Evolutionary conservation across 1,140 invertebrate species (phyloP), one percentile per base, ranked within the genome.

Genomic region (Holotrichia oblita): DNA sequence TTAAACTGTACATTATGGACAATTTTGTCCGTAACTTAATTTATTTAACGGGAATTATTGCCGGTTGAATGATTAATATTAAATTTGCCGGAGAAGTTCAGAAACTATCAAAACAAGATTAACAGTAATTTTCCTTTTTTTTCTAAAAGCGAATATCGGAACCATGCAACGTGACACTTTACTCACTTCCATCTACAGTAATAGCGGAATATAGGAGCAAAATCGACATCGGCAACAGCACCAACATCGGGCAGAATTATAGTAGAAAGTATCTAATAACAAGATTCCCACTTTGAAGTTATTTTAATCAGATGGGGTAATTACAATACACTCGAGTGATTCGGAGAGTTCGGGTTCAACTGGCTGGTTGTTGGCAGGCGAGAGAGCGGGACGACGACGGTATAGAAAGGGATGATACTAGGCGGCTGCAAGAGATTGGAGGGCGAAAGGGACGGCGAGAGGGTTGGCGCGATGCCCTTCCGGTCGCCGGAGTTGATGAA

Each of bases 401-500:
- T 17, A 40, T 42, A 22, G 48, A 14, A 40, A 40, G 59, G 64
- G 6, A 42, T 74, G 61, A 24, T 34, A 40, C 34, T 42, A 59
- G 78, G 61, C 34, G 73, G 42, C 75, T 10, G 41, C 40, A 72
- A 73, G 81, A 73, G 77, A 61, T 22, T 77, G 64, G 79, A 77
- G 73, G 79, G 61, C 22, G 61, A 69, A 69, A 69, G 61, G 22
- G 61, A 69, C 22, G 61, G 10, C 61, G 61, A 80, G 78, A 77
- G 79, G 44, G 76, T 17, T 59, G 55, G 22, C 59, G 73, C 77
- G 79, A 82, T 85, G 84, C 82, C 83, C 81, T 86, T 86, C 83
- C 84, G 85, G 85, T 85, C 84, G 83, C 83, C 82, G 80, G 82
- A 86, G 82, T 84, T 86, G 84, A 86, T 86, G 85, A 86, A 86